Evolutionary conservation across 2,113 vertebrate species (phyloP).

Genomic region (Engystomops pustulosus): DNA sequence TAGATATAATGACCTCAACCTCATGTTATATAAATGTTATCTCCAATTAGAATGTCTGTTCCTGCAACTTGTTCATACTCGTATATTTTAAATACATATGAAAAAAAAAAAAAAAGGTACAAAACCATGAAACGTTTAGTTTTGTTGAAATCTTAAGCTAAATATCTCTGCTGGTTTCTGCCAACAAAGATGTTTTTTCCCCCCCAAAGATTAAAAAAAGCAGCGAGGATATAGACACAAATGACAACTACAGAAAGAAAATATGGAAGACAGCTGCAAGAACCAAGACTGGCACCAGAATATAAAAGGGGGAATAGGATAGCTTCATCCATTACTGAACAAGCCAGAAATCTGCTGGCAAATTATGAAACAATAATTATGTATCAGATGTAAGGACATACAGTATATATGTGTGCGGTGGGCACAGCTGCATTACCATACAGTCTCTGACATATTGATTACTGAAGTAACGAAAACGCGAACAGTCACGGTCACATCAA

Average conservation of each 20-base stretch:
- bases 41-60: no score
- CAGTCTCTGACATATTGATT: conserved; percentile 18
- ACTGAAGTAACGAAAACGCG: conserved; percentile 16
- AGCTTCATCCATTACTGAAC: conserved; percentile 71
- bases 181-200: not conserved
- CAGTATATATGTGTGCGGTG: conserved; percentile 1
- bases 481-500: conserved; percentile 18
- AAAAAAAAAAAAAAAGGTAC: not conserved
- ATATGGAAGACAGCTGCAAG: conserved; percentile 70
- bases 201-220: conserved; percentile 55
- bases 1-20: no score
- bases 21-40: no score
- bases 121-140: not conserved
- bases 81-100: no score
- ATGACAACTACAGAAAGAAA: conserved; percentile 70
- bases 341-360: conserved; percentile 72
- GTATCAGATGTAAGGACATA: conserved; percentile 36
- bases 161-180: no score
- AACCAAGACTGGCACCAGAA: conserved; percentile 69
- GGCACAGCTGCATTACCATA: conserved; percentile 45
- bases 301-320: conserved; percentile 72
- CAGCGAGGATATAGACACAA: conserved; percentile 54
- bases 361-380: conserved; percentile 70
- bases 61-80: no score
- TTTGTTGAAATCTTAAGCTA: no score